Conservation (phyloP, 2,113 vertebrate genomes). For the Patagioenas fasciata region DNA sequence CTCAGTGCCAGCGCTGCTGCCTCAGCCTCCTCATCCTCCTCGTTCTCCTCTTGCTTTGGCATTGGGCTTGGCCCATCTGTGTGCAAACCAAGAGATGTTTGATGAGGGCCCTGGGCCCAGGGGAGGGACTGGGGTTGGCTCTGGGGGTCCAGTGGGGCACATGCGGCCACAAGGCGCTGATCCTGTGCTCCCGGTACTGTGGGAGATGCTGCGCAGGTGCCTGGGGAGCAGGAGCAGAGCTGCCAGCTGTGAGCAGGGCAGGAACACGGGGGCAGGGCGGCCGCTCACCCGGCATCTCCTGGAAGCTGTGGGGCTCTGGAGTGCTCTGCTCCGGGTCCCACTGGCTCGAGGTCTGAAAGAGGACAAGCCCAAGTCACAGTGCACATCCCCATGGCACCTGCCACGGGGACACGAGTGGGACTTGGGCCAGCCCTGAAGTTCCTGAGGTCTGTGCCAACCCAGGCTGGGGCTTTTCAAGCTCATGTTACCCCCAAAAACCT, state of each 20-base stretch:
- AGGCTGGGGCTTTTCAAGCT: not conserved
- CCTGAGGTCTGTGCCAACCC: accelerated
- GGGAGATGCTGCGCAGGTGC: not conserved
- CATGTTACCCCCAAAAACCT: accelerated
- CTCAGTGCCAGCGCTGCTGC: not conserved
- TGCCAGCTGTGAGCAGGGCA: no score
- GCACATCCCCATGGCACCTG: not conserved
- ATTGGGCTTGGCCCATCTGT: not conserved
- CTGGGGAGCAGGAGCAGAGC: not conserved
- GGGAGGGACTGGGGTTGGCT: not conserved
- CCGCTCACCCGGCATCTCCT: not conserved
- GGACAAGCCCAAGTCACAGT: accelerated
- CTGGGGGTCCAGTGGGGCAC: not conserved
- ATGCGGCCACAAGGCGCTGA: not conserved
- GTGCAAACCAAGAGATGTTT: accelerated
- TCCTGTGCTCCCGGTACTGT: not conserved
- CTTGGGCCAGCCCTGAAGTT: not conserved
- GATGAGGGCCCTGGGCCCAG: not conserved
- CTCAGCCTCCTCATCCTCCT: not conserved
- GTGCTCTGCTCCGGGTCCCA: constrained; percentile 74
- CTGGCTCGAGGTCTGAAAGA: constrained; percentile 76
- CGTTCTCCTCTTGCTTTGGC: accelerated
- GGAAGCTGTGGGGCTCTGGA: constrained; percentile 12
- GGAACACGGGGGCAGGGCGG: accelerated
- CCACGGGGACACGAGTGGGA: not conserved